A percentile compares a stretch with the other conserved stretches of the same genome.
Conservation (phyloP, 2,797 vertebrate genomes). For the Macrochelys suwanniensis region DNA sequence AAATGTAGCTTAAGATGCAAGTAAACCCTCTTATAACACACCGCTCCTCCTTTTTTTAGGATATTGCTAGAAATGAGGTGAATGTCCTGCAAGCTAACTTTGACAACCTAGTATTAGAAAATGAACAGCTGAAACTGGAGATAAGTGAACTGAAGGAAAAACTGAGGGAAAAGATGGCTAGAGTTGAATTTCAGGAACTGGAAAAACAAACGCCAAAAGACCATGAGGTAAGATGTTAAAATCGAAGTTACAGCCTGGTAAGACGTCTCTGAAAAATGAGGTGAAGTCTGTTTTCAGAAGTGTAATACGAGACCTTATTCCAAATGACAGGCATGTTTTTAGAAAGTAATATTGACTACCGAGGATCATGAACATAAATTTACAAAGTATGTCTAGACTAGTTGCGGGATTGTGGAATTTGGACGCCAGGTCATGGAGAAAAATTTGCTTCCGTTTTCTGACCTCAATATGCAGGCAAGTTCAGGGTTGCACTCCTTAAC, state of each 20-base stretch:
- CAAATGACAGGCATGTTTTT: background rate
- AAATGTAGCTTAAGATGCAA: background rate
- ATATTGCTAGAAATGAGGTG: constrained; percentile 75
- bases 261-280: background rate
- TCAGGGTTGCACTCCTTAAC: background rate
- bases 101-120: constrained; percentile 77
- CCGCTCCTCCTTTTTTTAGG: constrained; percentile 56
- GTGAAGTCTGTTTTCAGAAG: background rate
- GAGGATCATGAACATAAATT: background rate
- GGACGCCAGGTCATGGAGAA: background rate
- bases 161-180: constrained; percentile 85
- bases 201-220: constrained; percentile 87
- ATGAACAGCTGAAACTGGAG: constrained; percentile 77
- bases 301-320: background rate
- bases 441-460: background rate
- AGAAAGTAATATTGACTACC: background rate
- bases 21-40: background rate
- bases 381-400: background rate
- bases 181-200: constrained; percentile 88
- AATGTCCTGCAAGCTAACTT: constrained; percentile 66
- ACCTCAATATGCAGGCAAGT: background rate
- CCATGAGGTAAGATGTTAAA: constrained; percentile 85
- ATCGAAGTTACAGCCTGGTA: background rate
- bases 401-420: background rate
- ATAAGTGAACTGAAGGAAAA: constrained; percentile 77